Base-by-base conservation (phyloP, 2,113 vertebrate species). In the Podocnemis expansa region DNA sequence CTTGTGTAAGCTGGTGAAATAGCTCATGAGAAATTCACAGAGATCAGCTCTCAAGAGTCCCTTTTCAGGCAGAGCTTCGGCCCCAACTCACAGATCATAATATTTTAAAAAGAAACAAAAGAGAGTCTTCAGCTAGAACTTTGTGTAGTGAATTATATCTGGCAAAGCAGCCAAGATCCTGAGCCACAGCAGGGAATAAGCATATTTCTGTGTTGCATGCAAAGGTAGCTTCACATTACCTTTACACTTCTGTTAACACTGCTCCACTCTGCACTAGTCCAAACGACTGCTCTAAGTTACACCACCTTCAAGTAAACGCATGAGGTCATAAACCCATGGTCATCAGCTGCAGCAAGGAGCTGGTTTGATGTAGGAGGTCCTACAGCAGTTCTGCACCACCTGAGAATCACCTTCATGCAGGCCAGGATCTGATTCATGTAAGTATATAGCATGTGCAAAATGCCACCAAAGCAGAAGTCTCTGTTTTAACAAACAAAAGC, bases 161-260 rank as follows among this genome's bases (percentile, higher is more conserved):
- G 56, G 45, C 31, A 83, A 79, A 84, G 52, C 45, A 84, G 58
- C 51, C 56, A 89, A 31, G 41, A 34, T 84, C 87, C 47, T 81
- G 12, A 0, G 0, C 14, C 7, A 34, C 25, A n/a, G 34, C 29
- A 6, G 14, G 8, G 12, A 38, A 38, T 16, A 80, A 85, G 34
- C 22, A 19, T 29, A 29, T 78, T 12, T 13, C 80, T 83, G 34
- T n/a, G 1, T 14, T 58, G 45, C 55, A 75, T 25, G 51, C 43
- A 78, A 19, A 83, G 80, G 27, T 13, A 63, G 21, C 78, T 87
- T 73, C 80, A 75, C 73, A 76, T 58, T 84, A 63, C 78, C 8
- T 41, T n/a, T 78, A 82, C 45, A 60, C 34, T 19, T 80, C 84
- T 55, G 60, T 45, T 75, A 29, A 34, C 49, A 47, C 45, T 70